Percentiles rank a stretch among this genome's conserved stretches.
phyloP scores from a whole-genome alignment of 2,888 invertebrate genomes.

The Zygaena filipendulae region DNA sequence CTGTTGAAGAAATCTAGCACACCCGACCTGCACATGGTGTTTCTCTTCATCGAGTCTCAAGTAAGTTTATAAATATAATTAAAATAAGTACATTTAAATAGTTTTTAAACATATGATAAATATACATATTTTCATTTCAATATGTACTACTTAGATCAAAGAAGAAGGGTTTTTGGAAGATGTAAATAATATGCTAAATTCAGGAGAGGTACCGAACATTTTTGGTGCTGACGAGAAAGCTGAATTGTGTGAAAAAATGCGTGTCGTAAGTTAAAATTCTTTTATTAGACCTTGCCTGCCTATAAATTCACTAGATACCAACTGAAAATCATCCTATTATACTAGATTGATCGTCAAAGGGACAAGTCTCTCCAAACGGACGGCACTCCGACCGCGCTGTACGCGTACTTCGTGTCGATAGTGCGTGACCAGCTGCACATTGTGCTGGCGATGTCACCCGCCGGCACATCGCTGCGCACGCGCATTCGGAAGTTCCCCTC shows the following conservation, averaged over 20 bases:
- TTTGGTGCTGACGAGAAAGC: conserved; percentile 87
- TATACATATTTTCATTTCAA: neutral
- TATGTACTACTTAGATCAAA: conserved; percentile 73
- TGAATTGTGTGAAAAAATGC: conserved; percentile 94
- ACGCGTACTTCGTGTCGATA: conserved; percentile 89
- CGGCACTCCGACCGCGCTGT: conserved; percentile 89
- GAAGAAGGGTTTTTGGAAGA: conserved; percentile 94
- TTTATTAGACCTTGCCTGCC: too few relatives aligned
- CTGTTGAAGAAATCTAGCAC: conserved; percentile 84
- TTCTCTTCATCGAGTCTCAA: conserved; percentile 92
- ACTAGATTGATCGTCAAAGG: conserved; percentile 84
- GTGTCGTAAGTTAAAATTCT: conserved; percentile 56
- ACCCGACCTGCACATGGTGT: conserved; percentile 88
- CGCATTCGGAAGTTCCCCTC: conserved; percentile 92
- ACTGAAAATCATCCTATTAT: too few relatives aligned
- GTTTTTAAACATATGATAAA: neutral
- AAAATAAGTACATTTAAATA: neutral
- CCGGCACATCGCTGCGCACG: conserved; percentile 85
- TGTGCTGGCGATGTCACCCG: conserved; percentile 90
- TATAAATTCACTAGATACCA: too few relatives aligned
- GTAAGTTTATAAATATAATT: conserved; percentile 36
- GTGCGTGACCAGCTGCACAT: conserved; percentile 92
- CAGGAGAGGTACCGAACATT: conserved; percentile 94
- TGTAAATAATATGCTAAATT: conserved; percentile 90
- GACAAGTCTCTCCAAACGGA: conserved; percentile 91